Base-by-base conservation (phyloP, 2,888 invertebrate genomes). In the Biston betularia region DNA sequence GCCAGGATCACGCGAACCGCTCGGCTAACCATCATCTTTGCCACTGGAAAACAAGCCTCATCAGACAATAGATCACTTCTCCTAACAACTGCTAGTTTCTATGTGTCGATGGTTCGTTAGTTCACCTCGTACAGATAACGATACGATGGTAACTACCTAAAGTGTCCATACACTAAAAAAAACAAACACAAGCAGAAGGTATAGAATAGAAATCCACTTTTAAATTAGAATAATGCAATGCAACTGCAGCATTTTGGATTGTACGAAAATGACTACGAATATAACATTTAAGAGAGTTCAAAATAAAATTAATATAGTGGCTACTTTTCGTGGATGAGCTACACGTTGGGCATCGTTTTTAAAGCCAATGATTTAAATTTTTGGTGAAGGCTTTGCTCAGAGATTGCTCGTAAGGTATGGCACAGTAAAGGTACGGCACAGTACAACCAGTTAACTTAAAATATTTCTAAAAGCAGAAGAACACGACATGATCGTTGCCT, bases 21-120 rank as follows among this genome's bases (percentile, higher is more conserved):
- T 75, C 83, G 84, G 64, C 81, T 85, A 72, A 87, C 77, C 74
- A 87, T 75, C 92, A 92, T 92, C 61, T 73, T 86, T 77, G 72
- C 64, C 69, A 69, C 75, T 75, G 71, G 5, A 63, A 69, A 53
- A n/a, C 7, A 54, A 50, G 50, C 38, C 12, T 40, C 14, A 40
- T 58, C 24, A 40, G 11, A 9, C 6, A 49, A 12, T 10, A 49
- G 10, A 34, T 4, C 38, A 38, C 38, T 3, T 24, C 24, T 24
- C 3, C 24, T 24, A 24, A 24, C 24, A 24, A 24, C 24, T 24
- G 1, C 24, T 24, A 24, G 24, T 3, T 24, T 24, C 24, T 24
- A 2, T 24, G 24, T 24, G 24, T 24, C 24, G 24, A 24, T 24
- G 24, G 24, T 24, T 24, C 24, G 3, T 24, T 24, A 24, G 24